phyloP scores from a whole-genome alignment of 2,888 invertebrate genomes.

The Monochamus alternatus region DNA sequence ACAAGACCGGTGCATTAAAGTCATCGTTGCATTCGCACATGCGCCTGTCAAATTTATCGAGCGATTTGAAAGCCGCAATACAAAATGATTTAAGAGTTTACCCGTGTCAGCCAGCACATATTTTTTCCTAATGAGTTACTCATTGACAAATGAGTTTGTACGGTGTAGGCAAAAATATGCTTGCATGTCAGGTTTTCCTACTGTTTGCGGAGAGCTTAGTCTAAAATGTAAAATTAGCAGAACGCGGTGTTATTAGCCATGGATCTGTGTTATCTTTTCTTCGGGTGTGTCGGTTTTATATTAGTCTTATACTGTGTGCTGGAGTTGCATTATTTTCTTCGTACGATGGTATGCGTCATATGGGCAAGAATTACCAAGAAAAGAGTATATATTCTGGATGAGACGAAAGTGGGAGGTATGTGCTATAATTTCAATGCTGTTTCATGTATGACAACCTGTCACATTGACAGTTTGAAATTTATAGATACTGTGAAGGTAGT shows the following conservation, averaged over 20 bases:
- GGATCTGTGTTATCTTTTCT: slow-evolving; percentile 42
- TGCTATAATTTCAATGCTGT: slow-evolving; percentile 39
- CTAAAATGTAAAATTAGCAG: slow-evolving; percentile 15
- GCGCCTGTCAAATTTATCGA: not conserved
- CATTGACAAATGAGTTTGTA: slow-evolving; percentile 24
- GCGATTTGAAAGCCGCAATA: not conserved
- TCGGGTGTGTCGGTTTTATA: slow-evolving; percentile 57
- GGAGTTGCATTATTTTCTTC: slow-evolving; percentile 83
- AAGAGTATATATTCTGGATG: slow-evolving; percentile 78
- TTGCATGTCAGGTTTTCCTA: slow-evolving; percentile 25
- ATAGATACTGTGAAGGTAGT: no score
- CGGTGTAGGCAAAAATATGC: slow-evolving; percentile 20
- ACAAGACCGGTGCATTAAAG: not conserved
- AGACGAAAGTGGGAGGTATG: slow-evolving; percentile 81
- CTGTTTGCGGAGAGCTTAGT: slow-evolving; percentile 6
- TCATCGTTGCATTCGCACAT: not conserved
- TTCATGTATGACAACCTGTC: not conserved
- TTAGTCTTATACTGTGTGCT: slow-evolving; percentile 76
- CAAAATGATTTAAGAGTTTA: not conserved
- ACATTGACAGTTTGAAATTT: not conserved
- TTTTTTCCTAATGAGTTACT: slow-evolving; percentile 25
- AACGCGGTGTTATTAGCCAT: slow-evolving; percentile 20
- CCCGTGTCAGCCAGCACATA: slow-evolving; percentile 14
- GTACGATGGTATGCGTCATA: slow-evolving; percentile 79
- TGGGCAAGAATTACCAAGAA: slow-evolving; percentile 79